Percentiles rank a stretch among this genome's conserved stretches.
Evolutionary conservation across 1,140 invertebrate species (phyloP).

Genomic region (Caenorhabditis elegans): WBcel235 BX284602.5:6561001-6561500

Average conservation of each 20-base stretch:
- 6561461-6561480: background rate
- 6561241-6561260: no score
- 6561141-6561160: no score
- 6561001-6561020: constrained; percentile 13
- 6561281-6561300: no score
- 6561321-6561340: background rate
- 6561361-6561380: background rate
- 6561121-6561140: no score
- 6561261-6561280: no score
- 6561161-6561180: no score
- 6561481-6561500: background rate
- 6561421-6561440: constrained; percentile 4
- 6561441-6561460: background rate
- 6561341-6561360: background rate
- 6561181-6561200: no score
- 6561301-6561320: background rate
- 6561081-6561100: no score
- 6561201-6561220: no score
- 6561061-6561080: no score
- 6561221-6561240: no score
- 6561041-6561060: background rate
- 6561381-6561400: background rate
- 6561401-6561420: constrained; percentile 5
- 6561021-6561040: constrained; percentile 30
- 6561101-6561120: no score